A percentile compares a stretch with the other conserved stretches of the same genome.
phyloP scores from a whole-genome alignment of 2,888 invertebrate genomes.

The Sinohyriopsis cumingii region DNA sequence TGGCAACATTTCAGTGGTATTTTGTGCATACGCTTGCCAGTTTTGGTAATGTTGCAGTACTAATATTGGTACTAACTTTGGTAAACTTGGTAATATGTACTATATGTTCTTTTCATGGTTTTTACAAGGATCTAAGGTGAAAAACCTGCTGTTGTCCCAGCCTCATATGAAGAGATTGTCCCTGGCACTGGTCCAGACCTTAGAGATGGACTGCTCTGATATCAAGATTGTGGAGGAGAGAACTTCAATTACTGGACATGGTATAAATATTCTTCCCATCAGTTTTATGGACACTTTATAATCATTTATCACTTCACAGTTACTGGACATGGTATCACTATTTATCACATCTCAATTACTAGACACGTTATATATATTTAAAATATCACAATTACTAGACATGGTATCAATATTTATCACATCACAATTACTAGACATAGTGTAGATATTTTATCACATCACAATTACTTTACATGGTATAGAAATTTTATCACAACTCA shows the following conservation, averaged over 20 bases:
- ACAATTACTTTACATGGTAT: neutral
- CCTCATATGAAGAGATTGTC: conserved; percentile 59
- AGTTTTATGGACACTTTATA: neutral
- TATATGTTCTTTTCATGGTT: conserved; percentile 1
- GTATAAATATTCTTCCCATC: conserved; percentile 15
- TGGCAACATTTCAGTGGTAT: too few species aligned
- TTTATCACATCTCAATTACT: too few species aligned
- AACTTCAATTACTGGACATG: conserved; percentile 42
- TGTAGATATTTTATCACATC: too few species aligned
- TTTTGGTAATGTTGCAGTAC: too few species aligned
- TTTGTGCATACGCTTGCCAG: too few species aligned
- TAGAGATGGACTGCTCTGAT: conserved; percentile 61
- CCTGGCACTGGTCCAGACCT: conserved; percentile 56
- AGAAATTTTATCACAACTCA: too few species aligned
- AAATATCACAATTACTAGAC: conserved; percentile 22
- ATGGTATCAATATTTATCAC: conserved; percentile 30
- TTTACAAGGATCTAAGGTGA: conserved; percentile 48
- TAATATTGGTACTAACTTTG: too few species aligned
- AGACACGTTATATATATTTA: too few species aligned
- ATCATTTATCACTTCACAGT: neutral
- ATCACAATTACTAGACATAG: neutral
- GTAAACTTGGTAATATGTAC: neutral
- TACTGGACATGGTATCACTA: neutral
- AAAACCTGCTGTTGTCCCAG: conserved; percentile 47
- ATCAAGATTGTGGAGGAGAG: conserved; percentile 60